Evolutionary conservation across 2,797 vertebrate species (phyloP).

Genomic region (Siniperca obscura): DNA sequence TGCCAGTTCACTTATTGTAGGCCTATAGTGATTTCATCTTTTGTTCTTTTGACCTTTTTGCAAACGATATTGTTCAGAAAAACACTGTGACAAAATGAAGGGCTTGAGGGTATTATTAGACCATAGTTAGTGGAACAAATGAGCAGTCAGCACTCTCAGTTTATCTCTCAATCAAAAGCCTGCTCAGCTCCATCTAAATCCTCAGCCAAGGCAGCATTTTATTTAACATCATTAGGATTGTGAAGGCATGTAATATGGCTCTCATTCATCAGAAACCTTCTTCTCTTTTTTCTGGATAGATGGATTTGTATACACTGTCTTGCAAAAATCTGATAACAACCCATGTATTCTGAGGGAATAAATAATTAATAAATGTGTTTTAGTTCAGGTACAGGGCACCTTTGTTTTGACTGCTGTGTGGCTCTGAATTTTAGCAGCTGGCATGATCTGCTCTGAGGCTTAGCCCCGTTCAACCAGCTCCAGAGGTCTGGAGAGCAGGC

Average conservation of each 20-base stretch:
- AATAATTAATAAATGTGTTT: conserved; percentile 45
- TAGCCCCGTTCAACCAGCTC: conserved; percentile 50
- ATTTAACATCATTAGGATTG: conserved; percentile 31
- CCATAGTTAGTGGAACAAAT: conserved; percentile 58
- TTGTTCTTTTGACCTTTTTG: conserved; percentile 51
- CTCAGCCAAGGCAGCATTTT: conserved; percentile 23
- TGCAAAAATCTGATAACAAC: conserved; percentile 37
- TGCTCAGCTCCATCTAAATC: conserved; percentile 27
- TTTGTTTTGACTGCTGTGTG: conserved; percentile 58
- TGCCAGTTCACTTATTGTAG: conserved; percentile 11
- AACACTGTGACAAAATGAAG: conserved; percentile 33
- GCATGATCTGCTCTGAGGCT: conserved; percentile 60
- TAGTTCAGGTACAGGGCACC: conserved; percentile 67
- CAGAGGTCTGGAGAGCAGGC: conserved; percentile 50
- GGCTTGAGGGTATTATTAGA: conserved; percentile 43
- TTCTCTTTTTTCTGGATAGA: not conserved
- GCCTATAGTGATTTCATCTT: conserved; percentile 24
- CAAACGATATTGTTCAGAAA: conserved; percentile 20
- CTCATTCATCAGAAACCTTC: conserved; percentile 18
- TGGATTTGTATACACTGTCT: conserved; percentile 23
- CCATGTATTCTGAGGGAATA: conserved; percentile 36
- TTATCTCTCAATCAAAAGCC: conserved; percentile 58
- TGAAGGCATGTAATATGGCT: not conserved
- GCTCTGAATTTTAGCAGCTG: conserved; percentile 55
- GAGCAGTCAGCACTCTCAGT: conserved; percentile 53